These are phyloP conservation scores for Porphyrio hochstetteri DNA, from an alignment of 2,113 vertebrate genomes.

Conservation along the genomic window DNA sequence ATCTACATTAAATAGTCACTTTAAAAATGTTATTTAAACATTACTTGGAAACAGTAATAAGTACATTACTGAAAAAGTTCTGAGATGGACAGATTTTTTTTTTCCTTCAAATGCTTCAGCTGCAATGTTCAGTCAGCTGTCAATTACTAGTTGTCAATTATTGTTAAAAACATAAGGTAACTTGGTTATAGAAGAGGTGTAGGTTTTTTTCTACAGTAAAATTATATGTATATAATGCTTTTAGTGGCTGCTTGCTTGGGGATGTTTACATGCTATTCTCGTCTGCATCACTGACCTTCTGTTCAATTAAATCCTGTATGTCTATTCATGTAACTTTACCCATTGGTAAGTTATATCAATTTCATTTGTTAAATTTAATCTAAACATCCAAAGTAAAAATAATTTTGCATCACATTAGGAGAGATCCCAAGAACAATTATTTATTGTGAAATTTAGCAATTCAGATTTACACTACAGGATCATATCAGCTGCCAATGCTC, in stretches of 20 bases:
- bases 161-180: not conserved
- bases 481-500: not conserved
- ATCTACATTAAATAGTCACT: not conserved
- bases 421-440: not conserved
- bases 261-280: not conserved
- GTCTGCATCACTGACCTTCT: not conserved
- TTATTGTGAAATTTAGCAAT: not conserved
- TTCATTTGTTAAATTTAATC: not conserved
- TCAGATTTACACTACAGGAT: not conserved
- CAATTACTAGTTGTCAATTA: not conserved
- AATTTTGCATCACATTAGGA: not conserved
- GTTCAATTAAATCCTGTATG: not conserved
- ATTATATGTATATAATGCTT: not conserved
- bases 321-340: not conserved
- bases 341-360: not conserved
- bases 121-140: not conserved
- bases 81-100: not conserved
- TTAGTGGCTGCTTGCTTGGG: not conserved
- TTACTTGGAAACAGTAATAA: not conserved
- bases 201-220: not conserved
- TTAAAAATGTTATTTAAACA: not conserved
- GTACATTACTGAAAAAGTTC: not conserved
- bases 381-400: not conserved
- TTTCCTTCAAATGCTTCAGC: not conserved
- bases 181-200: not conserved